Evolutionary conservation across 2,797 vertebrate species (phyloP), one percentile per base, ranked within the genome.

Genomic region (Cetoscarus ocellatus): DNA sequence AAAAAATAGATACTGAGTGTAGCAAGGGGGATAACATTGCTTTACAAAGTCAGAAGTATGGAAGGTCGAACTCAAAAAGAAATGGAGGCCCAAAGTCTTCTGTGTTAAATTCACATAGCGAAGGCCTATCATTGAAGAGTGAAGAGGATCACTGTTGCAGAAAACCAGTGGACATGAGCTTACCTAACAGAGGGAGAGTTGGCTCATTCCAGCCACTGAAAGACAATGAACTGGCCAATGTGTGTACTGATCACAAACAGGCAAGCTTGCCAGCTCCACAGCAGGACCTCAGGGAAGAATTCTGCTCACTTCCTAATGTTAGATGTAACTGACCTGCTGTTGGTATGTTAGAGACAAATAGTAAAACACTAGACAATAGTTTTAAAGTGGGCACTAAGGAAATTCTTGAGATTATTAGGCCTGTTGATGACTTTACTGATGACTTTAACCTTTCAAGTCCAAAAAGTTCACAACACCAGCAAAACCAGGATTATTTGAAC

Each of bases 291-390:
- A 79, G 51, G 44, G 19, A 67, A 50, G 64, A 42, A 9, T 61
- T 43, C 17, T 67, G 57, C 47, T 51, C 79, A 11, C 71, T 81
- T 27, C 54, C 85, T 27, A 85, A 90, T 47, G 71, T 76, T 40
- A 70, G 59, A 40, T 49, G 80, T 34, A 77, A 49, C 53, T 52
- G 87, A 10, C 66, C 73, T 3, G 38, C 80, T 15, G 50, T 81
- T n/a, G 77, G 65, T 48, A 86, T 59, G 75, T 79, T 92, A 54
- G 88, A 93, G 66, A 82, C 92, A 53, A 70, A 56, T 14, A 19
- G 38, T n/a, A 27, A 38, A 19, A 58, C 67, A 71, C n/a, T 56
- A 17, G 65, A 74, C 4, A 47, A 80, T 54, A 66, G 79, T 51
- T 50, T 49, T 4, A 49, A 73, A 52, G 49, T 56, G 61, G 67